These are phyloP conservation scores for Campoletis sonorensis DNA, from an alignment of 1,140 invertebrate genomes.

Conservation along the genomic window DNA sequence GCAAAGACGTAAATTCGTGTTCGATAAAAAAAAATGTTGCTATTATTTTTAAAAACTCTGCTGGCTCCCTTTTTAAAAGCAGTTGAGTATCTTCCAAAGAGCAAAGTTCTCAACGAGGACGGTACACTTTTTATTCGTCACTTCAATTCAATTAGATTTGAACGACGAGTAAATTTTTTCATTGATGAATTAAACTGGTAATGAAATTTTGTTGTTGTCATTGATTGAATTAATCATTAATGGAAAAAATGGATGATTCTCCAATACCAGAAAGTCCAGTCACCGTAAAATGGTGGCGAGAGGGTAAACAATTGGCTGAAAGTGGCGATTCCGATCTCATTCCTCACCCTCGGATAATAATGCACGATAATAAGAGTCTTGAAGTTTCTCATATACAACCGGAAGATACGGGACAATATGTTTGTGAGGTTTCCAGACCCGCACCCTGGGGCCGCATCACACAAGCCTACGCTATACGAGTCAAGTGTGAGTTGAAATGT, in stretches of 20 bases:
- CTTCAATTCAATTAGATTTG: too few species aligned
- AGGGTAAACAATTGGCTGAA: conserved; percentile 80
- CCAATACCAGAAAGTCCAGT: conserved; percentile 56
- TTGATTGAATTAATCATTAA: background rate
- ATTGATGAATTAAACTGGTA: too few species aligned
- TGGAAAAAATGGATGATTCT: conserved; percentile 24
- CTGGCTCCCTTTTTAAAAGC: too few species aligned
- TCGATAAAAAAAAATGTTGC: too few species aligned
- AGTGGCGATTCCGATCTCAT: conserved; percentile 75
- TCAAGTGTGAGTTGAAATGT: conserved; percentile 80
- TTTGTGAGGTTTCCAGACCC: conserved; percentile 82
- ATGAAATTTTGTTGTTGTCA: too few species aligned
- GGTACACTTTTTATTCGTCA: too few species aligned
- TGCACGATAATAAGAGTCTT: conserved; percentile 84
- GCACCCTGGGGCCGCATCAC: conserved; percentile 79
- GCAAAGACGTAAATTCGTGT: too few species aligned
- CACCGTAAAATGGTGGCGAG: conserved; percentile 80
- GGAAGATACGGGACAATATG: conserved; percentile 84
- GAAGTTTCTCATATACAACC: conserved; percentile 80
- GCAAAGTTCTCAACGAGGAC: too few species aligned
- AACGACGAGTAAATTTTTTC: too few species aligned
- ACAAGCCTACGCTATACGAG: conserved; percentile 85
- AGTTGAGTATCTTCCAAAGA: too few species aligned
- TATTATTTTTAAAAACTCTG: too few species aligned
- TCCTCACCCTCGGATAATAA: conserved; percentile 77